Evolutionary conservation across 64 coral and sea anemone species (phyloP).

Genomic region (Stichodactyla mertensii): DNA sequence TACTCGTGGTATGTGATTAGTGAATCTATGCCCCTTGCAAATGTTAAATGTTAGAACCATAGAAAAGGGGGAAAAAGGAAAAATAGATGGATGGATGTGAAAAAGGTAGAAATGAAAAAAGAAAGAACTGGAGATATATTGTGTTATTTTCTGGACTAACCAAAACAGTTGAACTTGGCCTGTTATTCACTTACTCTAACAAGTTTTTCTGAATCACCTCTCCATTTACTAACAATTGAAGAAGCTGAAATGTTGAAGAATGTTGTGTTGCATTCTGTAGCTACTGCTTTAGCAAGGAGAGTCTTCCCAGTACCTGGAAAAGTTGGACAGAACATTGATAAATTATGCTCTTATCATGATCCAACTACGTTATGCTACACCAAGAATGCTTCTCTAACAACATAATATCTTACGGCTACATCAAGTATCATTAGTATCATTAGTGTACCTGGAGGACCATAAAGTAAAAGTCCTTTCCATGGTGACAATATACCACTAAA

Average conservation of each 20-base stretch:
- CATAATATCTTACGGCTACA: too few species aligned
- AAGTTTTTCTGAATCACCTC: slow-evolving; percentile 98
- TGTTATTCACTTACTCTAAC: slow-evolving; percentile 54
- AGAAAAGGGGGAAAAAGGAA: neutral
- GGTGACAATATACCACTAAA: slow-evolving; percentile 99
- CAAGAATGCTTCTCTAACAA: too few species aligned
- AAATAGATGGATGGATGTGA: neutral
- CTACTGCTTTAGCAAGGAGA: slow-evolving; percentile 91
- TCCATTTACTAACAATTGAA: slow-evolving; percentile 98
- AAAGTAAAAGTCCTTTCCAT: slow-evolving; percentile 89
- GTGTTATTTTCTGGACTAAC: neutral
- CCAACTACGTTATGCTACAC: too few species aligned
- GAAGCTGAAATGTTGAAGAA: slow-evolving; percentile 99
- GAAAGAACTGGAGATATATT: neutral
- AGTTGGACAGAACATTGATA: neutral
- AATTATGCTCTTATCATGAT: too few species aligned
- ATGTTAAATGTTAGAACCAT: neutral
- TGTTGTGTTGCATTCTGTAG: slow-evolving; percentile 96
- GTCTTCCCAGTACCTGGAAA: slow-evolving; percentile 88
- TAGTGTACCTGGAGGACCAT: slow-evolving; percentile 79
- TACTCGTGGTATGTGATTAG: too few species aligned
- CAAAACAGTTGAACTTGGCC: neutral
- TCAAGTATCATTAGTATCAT: neutral
- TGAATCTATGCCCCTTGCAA: too few species aligned
- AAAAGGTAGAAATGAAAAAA: neutral